Conservation (phyloP, 2,888 invertebrate species). For the Nomada fucata region DNA sequence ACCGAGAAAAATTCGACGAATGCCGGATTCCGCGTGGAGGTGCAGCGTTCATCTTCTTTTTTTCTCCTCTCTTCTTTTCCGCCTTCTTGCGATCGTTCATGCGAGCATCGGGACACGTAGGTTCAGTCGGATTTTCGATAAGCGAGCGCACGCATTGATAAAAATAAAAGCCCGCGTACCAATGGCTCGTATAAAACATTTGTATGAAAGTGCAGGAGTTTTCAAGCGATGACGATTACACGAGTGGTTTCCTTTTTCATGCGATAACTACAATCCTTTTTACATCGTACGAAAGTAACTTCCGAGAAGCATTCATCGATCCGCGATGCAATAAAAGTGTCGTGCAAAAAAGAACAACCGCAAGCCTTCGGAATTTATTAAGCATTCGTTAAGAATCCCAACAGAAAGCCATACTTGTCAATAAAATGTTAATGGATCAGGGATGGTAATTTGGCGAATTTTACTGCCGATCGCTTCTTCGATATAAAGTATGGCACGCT, state of each 20-base stretch:
- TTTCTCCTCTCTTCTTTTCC: too few species aligned
- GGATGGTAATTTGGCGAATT: background rate
- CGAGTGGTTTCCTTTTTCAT: too few species aligned
- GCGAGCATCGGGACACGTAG: background rate
- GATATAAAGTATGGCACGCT: background rate
- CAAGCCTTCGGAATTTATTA: too few species aligned
- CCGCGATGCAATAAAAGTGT: background rate
- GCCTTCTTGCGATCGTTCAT: background rate
- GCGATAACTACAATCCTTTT: too few species aligned
- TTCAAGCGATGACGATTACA: too few species aligned
- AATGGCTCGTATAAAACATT: too few species aligned
- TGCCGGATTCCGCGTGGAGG: background rate
- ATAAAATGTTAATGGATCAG: background rate
- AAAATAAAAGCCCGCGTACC: too few species aligned
- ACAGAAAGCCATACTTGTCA: background rate
- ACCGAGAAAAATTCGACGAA: constrained; percentile 5
- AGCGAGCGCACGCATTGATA: background rate
- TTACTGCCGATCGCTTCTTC: background rate
- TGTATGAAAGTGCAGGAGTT: too few species aligned
- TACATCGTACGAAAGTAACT: too few species aligned
- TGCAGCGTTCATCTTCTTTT: background rate
- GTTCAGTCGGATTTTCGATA: background rate
- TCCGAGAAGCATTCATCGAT: too few species aligned
- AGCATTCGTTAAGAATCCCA: background rate
- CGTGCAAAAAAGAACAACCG: too few species aligned